Conservation (phyloP, 2,888 invertebrate genomes). For the Incurvaria masculella region DNA sequence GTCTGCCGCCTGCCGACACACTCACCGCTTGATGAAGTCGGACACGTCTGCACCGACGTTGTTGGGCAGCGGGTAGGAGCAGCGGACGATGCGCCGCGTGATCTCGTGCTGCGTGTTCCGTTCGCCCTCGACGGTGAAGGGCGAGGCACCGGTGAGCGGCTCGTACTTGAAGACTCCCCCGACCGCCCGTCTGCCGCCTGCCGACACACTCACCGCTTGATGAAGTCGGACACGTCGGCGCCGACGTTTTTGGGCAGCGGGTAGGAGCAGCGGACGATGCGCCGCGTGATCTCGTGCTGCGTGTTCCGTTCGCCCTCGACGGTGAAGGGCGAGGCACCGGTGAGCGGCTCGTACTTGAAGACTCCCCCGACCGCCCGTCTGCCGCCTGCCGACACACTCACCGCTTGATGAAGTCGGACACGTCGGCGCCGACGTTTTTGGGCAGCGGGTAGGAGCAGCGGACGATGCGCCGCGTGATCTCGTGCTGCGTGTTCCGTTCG, state of each 20-base stretch:
- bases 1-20: slow-evolving; percentile 83
- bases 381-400: slow-evolving; percentile 73
- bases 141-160: slow-evolving; percentile 93
- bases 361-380: slow-evolving; percentile 99
- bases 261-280: slow-evolving; percentile 86
- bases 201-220: slow-evolving; percentile 45
- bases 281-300: slow-evolving; percentile 89
- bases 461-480: slow-evolving; percentile 89
- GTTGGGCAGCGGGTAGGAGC: slow-evolving; percentile 86
- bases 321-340: slow-evolving; percentile 96
- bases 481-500: slow-evolving; percentile 89
- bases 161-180: slow-evolving; percentile 93
- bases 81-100: slow-evolving; percentile 82
- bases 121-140: slow-evolving; percentile 95
- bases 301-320: slow-evolving; percentile 92
- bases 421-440: slow-evolving; percentile 68
- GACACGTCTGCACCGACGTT: slow-evolving; percentile 70
- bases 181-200: slow-evolving; percentile 99
- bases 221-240: slow-evolving; percentile 68
- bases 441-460: slow-evolving; percentile 89
- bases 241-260: slow-evolving; percentile 85
- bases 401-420: slow-evolving; percentile 65
- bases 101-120: slow-evolving; percentile 94
- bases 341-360: slow-evolving; percentile 91
- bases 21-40: slow-evolving; percentile 61